phyloP scores from a whole-genome alignment of 2,888 invertebrate species.

The Ametastegia equiseti region DNA sequence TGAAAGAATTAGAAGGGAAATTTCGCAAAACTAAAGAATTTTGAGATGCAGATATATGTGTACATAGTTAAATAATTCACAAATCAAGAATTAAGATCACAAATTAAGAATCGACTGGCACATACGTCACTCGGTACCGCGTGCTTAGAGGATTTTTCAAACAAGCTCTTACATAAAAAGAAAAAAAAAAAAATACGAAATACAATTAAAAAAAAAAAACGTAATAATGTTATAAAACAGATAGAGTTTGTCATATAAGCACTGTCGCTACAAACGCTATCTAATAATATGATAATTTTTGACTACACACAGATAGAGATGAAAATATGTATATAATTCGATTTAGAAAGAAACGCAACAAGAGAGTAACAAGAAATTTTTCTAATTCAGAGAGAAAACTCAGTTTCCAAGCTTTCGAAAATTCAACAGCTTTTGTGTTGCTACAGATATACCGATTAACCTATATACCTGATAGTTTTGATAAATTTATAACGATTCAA shows the following conservation, averaged over 20 bases:
- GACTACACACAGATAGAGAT: slow-evolving; percentile 51
- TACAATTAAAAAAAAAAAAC: background rate
- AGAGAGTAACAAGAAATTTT: background rate
- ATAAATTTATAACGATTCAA: too few relatives aligned
- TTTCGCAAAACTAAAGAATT: background rate
- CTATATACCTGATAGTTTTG: too few relatives aligned
- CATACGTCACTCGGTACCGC: slow-evolving; percentile 42
- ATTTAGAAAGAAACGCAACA: background rate
- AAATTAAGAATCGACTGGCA: background rate
- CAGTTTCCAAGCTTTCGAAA: background rate
- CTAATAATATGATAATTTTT: slow-evolving; percentile 47
- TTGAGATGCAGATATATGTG: background rate
- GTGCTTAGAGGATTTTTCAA: slow-evolving; percentile 24
- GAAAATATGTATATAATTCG: too few relatives aligned
- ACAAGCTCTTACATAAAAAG: slow-evolving; percentile 15
- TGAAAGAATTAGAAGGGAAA: background rate
- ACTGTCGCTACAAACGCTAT: slow-evolving; percentile 52
- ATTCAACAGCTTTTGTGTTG: background rate
- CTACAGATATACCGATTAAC: background rate
- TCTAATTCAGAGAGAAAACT: too few relatives aligned
- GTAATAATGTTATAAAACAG: too few relatives aligned
- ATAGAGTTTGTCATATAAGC: slow-evolving; percentile 50
- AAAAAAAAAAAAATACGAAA: background rate
- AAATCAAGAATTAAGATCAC: background rate
- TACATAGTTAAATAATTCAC: background rate